Conservation (phyloP, 2,888 invertebrate genomes). For the Tethea ocularis region DNA sequence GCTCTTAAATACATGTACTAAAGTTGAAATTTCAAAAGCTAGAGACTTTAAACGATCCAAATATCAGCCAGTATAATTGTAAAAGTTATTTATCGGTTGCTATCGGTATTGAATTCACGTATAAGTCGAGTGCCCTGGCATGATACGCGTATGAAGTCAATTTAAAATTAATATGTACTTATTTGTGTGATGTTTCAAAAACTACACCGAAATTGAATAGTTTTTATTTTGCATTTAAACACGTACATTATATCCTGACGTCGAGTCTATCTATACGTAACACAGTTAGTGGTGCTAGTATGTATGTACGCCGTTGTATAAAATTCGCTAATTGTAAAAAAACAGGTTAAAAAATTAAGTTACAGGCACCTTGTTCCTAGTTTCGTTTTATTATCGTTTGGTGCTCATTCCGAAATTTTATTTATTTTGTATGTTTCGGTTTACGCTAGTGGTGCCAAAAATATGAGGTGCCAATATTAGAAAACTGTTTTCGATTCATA, state of each 20-base stretch:
- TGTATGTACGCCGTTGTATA: constrained; percentile 43
- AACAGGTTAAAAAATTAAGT: constrained; percentile 9
- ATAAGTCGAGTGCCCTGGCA: no score
- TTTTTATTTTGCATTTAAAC: constrained; percentile 51
- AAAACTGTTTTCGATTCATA: constrained; percentile 18
- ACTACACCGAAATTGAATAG: background rate
- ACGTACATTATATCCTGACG: constrained; percentile 36
- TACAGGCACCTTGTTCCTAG: constrained; percentile 62
- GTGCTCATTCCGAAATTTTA: constrained; percentile 57
- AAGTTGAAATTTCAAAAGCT: no score
- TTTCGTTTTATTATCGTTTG: constrained; percentile 49
- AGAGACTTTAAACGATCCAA: background rate
- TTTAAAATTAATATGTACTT: no score
- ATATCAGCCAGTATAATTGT: background rate
- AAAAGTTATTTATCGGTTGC: no score
- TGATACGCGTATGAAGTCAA: constrained; percentile 33
- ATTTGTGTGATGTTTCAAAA: constrained; percentile 33
- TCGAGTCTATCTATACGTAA: constrained; percentile 49
- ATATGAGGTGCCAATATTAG: constrained; percentile 69
- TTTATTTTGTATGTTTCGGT: constrained; percentile 39
- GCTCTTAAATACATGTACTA: no score
- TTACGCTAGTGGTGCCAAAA: constrained; percentile 75
- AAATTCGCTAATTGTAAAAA: constrained; percentile 36
- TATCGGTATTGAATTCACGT: no score
- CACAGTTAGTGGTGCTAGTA: constrained; percentile 59